phyloP scores from a whole-genome alignment of 2,113 vertebrate species.

The Cynoglossus semilaevis region DNA sequence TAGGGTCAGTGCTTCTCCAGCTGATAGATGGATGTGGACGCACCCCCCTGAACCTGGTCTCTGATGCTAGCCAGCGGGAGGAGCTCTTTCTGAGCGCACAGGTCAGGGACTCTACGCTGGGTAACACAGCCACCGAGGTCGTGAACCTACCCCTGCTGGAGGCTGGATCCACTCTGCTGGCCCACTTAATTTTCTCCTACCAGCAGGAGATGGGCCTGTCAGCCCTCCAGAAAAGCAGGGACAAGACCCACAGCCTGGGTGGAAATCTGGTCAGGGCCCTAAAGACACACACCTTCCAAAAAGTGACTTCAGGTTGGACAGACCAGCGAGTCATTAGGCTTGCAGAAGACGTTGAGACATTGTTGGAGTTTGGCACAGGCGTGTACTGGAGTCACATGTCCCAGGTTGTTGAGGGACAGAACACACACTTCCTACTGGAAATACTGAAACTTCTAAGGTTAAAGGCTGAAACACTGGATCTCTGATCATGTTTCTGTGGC shows the following conservation, averaged over 20 bases:
- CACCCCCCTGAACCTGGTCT: conserved; percentile 80
- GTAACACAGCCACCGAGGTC: conserved; percentile 11
- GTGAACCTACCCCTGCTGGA: conserved; percentile 67
- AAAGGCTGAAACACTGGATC: conserved; percentile 26
- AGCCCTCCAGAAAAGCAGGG: background rate
- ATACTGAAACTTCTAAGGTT: conserved; percentile 74
- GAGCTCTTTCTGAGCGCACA: conserved; percentile 78
- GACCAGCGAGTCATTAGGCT: conserved; percentile 78
- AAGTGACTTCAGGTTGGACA: conserved; percentile 65
- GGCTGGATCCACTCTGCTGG: conserved; percentile 67
- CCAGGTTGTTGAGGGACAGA: conserved; percentile 72
- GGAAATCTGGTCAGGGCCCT: conserved; percentile 48
- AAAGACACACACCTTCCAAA: conserved; percentile 33
- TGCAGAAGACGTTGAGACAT: conserved; percentile 77
- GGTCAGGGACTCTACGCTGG: conserved; percentile 49
- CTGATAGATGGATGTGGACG: conserved; percentile 73
- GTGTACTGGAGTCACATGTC: conserved; percentile 73
- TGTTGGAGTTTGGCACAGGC: conserved; percentile 78
- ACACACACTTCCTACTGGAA: conserved; percentile 77
- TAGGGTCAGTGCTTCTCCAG: conserved; percentile 85
- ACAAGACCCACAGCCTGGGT: conserved; percentile 35
- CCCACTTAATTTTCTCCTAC: conserved; percentile 69
- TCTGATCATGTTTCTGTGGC: conserved; percentile 27
- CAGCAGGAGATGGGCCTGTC: conserved; percentile 48
- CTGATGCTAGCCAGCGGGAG: conserved; percentile 68